Evolutionary conservation across 2,888 invertebrate genomes (phyloP).

Genomic region (Microdon myrmicae): DNA sequence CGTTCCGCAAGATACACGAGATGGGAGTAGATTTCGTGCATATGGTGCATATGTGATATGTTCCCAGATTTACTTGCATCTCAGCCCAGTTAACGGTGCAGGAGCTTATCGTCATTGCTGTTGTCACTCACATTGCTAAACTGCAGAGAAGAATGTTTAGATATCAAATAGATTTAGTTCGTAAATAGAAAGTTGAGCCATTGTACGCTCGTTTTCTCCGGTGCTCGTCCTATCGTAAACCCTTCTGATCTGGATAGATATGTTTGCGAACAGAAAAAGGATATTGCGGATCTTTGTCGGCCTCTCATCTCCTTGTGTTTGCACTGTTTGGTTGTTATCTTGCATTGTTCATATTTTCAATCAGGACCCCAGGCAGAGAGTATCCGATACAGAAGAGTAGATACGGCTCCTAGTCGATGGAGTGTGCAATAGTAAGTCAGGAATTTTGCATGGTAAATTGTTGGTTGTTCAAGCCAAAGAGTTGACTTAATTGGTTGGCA

Average conservation of each 20-base stretch:
- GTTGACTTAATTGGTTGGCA: too few relatives aligned
- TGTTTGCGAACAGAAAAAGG: too few relatives aligned
- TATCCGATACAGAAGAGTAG: too few relatives aligned
- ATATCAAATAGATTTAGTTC: constrained; percentile 50
- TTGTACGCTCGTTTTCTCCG: constrained; percentile 18
- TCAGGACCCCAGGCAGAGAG: too few relatives aligned
- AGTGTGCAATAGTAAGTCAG: too few relatives aligned
- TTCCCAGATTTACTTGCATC: too few relatives aligned
- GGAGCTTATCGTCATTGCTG: constrained; percentile 16
- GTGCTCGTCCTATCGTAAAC: background rate
- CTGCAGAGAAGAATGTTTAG: constrained; percentile 41
- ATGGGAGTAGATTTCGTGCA: constrained; percentile 28
- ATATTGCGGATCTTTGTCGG: background rate
- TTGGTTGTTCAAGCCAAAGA: too few relatives aligned
- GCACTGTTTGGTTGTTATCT: constrained; percentile 26
- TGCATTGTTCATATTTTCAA: constrained; percentile 44
- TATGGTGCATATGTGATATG: too few relatives aligned
- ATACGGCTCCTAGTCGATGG: too few relatives aligned
- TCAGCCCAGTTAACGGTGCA: too few relatives aligned
- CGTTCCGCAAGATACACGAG: constrained; percentile 40
- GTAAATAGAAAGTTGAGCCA: constrained; percentile 34
- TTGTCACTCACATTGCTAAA: constrained; percentile 29
- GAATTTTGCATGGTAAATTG: too few relatives aligned
- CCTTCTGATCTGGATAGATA: background rate
- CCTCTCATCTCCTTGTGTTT: background rate